phyloP scores from a whole-genome alignment of 2,888 invertebrate species.

The Leptothorax acervorum region DNA sequence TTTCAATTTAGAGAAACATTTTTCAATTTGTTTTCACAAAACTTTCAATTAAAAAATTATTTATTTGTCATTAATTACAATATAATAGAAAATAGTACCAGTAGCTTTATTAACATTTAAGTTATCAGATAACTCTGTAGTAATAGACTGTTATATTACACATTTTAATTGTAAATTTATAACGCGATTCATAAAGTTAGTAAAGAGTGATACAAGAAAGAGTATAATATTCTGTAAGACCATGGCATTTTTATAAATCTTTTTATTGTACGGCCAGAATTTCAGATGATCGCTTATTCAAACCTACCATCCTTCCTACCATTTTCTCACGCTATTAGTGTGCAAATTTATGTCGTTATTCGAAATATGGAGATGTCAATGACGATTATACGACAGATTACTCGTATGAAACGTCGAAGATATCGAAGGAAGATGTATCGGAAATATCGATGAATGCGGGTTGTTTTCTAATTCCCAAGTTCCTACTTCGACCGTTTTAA shows the following conservation, averaged over 20 bases:
- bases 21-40: background rate
- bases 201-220: background rate
- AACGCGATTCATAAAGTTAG: no score
- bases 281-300: slow-evolving; percentile 3
- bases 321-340: slow-evolving; percentile 33
- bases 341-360: background rate
- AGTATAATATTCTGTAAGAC: background rate
- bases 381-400: slow-evolving; percentile 18
- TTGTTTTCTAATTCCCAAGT: slow-evolving; percentile 52
- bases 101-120: background rate
- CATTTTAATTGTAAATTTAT: background rate
- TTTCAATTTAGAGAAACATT: background rate
- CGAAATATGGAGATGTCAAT: slow-evolving; percentile 6
- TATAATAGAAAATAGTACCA: background rate
- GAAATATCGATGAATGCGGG: slow-evolving; percentile 62
- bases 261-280: background rate
- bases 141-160: background rate
- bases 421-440: slow-evolving; percentile 33
- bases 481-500: background rate
- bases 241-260: background rate
- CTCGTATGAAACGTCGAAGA: slow-evolving; percentile 37
- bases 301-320: background rate
- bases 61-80: background rate
- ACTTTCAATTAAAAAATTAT: background rate
- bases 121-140: background rate